Percentiles rank a stretch among this genome's conserved stretches.
These are phyloP conservation scores for Phyllopteryx taeniolatus DNA, from an alignment of 2,113 vertebrate genomes.

Conservation along the genomic window DNA sequence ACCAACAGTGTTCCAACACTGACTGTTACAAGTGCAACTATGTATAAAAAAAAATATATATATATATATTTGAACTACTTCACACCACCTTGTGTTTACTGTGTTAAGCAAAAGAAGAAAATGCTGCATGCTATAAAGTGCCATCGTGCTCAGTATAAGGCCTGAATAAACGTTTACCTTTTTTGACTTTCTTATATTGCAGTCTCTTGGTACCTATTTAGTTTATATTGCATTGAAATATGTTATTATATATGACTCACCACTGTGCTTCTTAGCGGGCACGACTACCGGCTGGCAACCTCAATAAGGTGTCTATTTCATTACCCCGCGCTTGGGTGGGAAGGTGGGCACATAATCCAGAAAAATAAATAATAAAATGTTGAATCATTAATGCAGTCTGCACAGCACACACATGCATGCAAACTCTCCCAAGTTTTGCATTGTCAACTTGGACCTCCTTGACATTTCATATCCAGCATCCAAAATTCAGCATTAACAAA, in stretches of 20 bases:
- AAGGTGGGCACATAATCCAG: slow-evolving; percentile 43
- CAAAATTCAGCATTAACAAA: too few relatives aligned
- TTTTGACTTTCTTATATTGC: slow-evolving; percentile 43
- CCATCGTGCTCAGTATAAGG: slow-evolving; percentile 25
- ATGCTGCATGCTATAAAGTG: slow-evolving; percentile 55
- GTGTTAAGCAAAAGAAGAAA: slow-evolving; percentile 39
- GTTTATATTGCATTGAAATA: slow-evolving; percentile 54
- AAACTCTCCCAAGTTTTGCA: slow-evolving; percentile 11
- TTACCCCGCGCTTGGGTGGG: slow-evolving; percentile 40
- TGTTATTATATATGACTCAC: slow-evolving; percentile 51
- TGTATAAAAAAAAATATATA: slow-evolving; percentile 1
- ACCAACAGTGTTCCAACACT: too few relatives aligned
- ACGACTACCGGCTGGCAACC: slow-evolving; percentile 31
- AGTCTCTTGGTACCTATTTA: slow-evolving; percentile 47
- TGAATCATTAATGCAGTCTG: slow-evolving; percentile 37
- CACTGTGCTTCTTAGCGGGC: slow-evolving; percentile 34
- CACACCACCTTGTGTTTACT: slow-evolving; percentile 36
- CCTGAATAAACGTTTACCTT: slow-evolving; percentile 49
- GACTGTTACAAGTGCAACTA: too few relatives aligned
- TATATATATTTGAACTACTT: slow-evolving; percentile 28
- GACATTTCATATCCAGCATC: not conserved
- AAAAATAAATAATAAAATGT: slow-evolving; percentile 28
- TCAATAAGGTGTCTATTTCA: slow-evolving; percentile 43
- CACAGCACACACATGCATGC: slow-evolving; percentile 8
- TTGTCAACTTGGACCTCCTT: slow-evolving; percentile 17